Evolutionary conservation across 2,888 invertebrate species (phyloP).

Genomic region (Idaea biselata): DNA sequence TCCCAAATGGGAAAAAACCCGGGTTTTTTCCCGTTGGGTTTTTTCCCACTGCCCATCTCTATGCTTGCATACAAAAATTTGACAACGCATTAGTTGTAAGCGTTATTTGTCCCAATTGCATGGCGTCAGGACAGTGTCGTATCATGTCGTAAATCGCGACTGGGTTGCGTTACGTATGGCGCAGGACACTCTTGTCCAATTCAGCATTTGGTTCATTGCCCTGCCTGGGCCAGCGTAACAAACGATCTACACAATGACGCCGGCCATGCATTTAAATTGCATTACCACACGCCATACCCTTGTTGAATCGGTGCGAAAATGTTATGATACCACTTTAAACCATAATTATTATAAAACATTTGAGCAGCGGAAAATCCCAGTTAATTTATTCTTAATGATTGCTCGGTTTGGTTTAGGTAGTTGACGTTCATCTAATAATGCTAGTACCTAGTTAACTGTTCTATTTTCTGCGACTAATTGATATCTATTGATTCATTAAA

Average conservation of each 20-base stretch:
- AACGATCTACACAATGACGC: slow-evolving; percentile 65
- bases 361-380: slow-evolving; percentile 28
- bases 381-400: slow-evolving; percentile 21
- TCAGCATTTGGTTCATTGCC: slow-evolving; percentile 72
- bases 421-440: background rate
- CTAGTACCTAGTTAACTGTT: background rate
- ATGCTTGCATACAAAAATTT: background rate
- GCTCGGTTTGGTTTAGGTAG: background rate
- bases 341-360: slow-evolving; percentile 24
- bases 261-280: slow-evolving; percentile 67
- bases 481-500: background rate
- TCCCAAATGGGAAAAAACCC: no score
- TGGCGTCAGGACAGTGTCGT: slow-evolving; percentile 23
- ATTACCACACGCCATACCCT: slow-evolving; percentile 38
- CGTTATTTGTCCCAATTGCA: background rate
- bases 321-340: slow-evolving; percentile 29
- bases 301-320: slow-evolving; percentile 28
- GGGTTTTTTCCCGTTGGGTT: no score
- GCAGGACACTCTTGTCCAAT: slow-evolving; percentile 75
- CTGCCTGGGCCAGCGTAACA: slow-evolving; percentile 55
- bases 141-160: slow-evolving; percentile 61
- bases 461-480: background rate
- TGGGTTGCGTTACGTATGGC: slow-evolving; percentile 58
- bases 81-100: background rate
- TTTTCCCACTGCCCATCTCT: no score